Evolutionary conservation across 2,888 invertebrate genomes (phyloP), one percentile per base, ranked within the genome.

Genomic region (Pterostichus madidus): DNA sequence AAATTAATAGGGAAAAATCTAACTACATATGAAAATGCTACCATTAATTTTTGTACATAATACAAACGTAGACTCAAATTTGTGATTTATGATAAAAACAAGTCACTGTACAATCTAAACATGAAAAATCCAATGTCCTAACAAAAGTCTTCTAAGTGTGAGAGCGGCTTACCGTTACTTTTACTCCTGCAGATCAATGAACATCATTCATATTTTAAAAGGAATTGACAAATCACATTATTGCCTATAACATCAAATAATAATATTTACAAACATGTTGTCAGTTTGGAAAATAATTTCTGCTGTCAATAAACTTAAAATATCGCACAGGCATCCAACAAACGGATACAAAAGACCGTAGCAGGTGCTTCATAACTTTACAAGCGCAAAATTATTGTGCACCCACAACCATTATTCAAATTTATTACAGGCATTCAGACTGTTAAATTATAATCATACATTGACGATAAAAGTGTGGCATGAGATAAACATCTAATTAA

Each of bases 391-490:
- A 80, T 80, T 80, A 80, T 73, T 80, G 73, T 73, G 68, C 80
- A 80, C 80, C 80, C 80, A 80, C 80, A 56, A 80, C 13, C 71
- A 52, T 80, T 71, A 56, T 52, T 80, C 71, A 80, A 80, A 80
- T 80, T 80, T 80, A 80, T 80, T 73, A 56, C 71, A 35, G 52
- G 44, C 80, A 68, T 73, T 61, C 44, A 44, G 17, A 61, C 61
- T 61, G 59, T 17, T 46, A 61, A 80, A 80, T 80, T 56, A 53
- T 80, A 52, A 80, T 71, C 71, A 17, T 78, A 61, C 61, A 77
- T 78, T 39, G 13, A 15, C 56, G 78, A 78, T 78, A 78, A 78
- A 78, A 61, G 44, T 61, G 44, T 78, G 46, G 44, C 59, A 61
- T 0, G 46, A 71, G 80, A 80, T 80, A 71, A 71, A 10, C 11